These are phyloP conservation scores for Rhagoletis zephyria DNA, from an alignment of 1,140 invertebrate species.

Conservation along the genomic window DNA sequence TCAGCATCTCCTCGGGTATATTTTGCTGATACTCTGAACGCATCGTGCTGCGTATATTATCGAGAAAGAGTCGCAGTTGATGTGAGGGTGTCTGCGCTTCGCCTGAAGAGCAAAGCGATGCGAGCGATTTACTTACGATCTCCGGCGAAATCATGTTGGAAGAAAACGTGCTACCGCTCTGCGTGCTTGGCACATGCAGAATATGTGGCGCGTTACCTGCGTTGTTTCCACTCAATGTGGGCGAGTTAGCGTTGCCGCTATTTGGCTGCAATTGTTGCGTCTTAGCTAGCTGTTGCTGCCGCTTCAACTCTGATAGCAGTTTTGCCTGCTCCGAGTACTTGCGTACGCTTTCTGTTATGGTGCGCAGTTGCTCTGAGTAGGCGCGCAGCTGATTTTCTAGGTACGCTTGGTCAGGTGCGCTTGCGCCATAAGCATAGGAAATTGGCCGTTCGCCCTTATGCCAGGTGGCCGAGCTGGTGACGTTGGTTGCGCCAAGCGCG, in stretches of 20 bases:
- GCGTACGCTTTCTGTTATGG: slow-evolving; percentile 71
- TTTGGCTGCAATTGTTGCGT: slow-evolving; percentile 60
- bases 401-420: slow-evolving; percentile 70
- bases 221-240: not conserved
- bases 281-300: slow-evolving; percentile 69
- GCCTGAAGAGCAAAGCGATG: slow-evolving; percentile 62
- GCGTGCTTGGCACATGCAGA: slow-evolving; percentile 38
- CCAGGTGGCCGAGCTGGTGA: slow-evolving; percentile 9
- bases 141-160: slow-evolving; percentile 71
- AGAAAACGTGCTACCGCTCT: slow-evolving; percentile 64
- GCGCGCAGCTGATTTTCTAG: slow-evolving; percentile 71
- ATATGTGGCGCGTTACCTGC: slow-evolving; percentile 27
- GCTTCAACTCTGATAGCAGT: slow-evolving; percentile 69
- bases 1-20: slow-evolving; percentile 69
- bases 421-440: slow-evolving; percentile 66
- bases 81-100: slow-evolving; percentile 70
- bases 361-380: slow-evolving; percentile 71
- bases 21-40: slow-evolving; percentile 70
- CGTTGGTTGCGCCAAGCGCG: not conserved
- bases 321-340: slow-evolving; percentile 73
- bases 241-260: slow-evolving; percentile 31
- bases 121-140: slow-evolving; percentile 70
- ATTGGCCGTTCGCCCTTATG: slow-evolving; percentile 62
- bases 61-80: slow-evolving; percentile 69
- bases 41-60: slow-evolving; percentile 72